Conservation (phyloP, 2,113 vertebrate genomes). For the Mellivora capensis region DNA sequence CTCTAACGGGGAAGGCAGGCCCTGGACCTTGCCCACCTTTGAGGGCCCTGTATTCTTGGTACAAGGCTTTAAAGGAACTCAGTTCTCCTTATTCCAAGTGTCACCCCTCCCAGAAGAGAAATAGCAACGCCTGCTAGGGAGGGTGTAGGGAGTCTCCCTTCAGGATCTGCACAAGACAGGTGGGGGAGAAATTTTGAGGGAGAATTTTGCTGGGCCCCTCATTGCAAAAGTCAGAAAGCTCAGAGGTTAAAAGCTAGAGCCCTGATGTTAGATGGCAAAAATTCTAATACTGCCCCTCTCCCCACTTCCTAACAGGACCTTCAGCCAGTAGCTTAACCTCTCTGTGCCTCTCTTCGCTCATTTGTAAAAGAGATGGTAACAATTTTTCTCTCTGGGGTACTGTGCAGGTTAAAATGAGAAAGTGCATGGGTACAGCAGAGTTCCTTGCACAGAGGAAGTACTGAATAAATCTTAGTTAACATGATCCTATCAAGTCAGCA, state of each 20-base stretch:
- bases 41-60: neutral
- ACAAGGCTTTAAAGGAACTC: neutral
- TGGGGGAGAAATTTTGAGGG: neutral
- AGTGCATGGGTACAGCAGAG: neutral
- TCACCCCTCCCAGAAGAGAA: neutral
- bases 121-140: neutral
- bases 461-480: neutral
- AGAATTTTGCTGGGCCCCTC: neutral
- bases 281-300: neutral
- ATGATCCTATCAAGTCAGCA: neutral
- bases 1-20: neutral
- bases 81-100: neutral
- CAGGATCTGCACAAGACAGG: neutral
- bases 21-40: neutral
- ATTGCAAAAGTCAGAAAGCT: neutral
- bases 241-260: neutral
- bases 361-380: neutral
- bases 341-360: neutral
- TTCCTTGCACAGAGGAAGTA: neutral
- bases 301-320: neutral
- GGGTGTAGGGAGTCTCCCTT: neutral
- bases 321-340: neutral
- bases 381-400: neutral
- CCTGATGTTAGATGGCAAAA: neutral
- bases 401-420: neutral